Evolutionary conservation across 2,888 invertebrate genomes (phyloP), one percentile per base, ranked within the genome.

Genomic region (Temnothorax ravouxi): DNA sequence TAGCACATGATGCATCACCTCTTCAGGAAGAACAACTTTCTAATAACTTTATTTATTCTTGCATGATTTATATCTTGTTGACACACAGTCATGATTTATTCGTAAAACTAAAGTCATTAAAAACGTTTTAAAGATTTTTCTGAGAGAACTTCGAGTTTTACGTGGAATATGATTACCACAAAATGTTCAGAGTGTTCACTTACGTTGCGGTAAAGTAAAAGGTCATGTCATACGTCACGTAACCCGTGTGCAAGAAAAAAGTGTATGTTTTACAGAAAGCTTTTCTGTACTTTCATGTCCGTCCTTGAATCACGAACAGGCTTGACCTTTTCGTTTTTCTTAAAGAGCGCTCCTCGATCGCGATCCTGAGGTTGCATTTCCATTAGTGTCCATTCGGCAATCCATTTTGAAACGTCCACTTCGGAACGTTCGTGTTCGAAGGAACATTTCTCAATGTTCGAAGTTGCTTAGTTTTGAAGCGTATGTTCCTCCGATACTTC

Each of bases 341-440:
- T 77, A 77, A 54, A 77, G 41, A 54, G 25, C 41, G n/a, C 29
- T 54, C n/a, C 29, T 54, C n/a, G 66, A 75, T 75, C 64, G 50
- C 47, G 21, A 66, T 54, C n/a, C 66, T 41, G 38, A 41, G 41
- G 41, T 41, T 41, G 41, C 54, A 77, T 77, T 66, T 66, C 66
- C 66, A 77, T 77, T 77, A 66, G 11, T 5, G 29, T 52, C 29
- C 47, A 72, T 29, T 54, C n/a, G 66, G 18, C 52, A 25, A 13
- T 44, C 54, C 41, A 67, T 67, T 66, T 77, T 54, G 29, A 77
- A 76, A 77, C n/a, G 54, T 77, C 54, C 5, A 67, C 44, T 77
- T 77, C 5, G 8, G 13, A 54, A 44, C 41, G 11, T 25, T 34
- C n/a, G 47, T 76, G 71, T 76, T 67, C 52, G 25, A 44, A 25